Evolutionary conservation across 2,113 vertebrate species (phyloP).

Genomic region (Hyla sarda): DNA sequence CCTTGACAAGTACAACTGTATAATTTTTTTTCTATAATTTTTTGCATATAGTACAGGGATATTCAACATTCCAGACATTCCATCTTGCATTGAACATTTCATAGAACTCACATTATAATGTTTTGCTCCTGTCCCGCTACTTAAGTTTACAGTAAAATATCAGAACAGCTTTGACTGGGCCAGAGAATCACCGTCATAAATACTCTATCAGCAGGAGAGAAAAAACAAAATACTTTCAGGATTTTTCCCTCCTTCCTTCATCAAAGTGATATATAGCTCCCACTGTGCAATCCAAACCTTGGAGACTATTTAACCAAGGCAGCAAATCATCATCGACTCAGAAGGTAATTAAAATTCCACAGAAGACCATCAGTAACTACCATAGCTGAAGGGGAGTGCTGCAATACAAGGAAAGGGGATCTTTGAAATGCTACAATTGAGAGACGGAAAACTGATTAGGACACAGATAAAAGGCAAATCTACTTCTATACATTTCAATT

Average conservation of each 20-base stretch:
- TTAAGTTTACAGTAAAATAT: slow-evolving; percentile 35
- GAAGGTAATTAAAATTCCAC: slow-evolving; percentile 61
- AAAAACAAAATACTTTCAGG: slow-evolving; percentile 40
- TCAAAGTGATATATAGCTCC: slow-evolving; percentile 43
- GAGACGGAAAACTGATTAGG: slow-evolving; percentile 18
- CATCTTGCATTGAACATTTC: neutral
- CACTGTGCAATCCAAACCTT: neutral
- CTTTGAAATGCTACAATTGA: slow-evolving; percentile 31
- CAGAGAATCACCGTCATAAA: slow-evolving; percentile 45
- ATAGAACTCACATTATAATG: neutral
- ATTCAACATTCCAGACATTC: neutral
- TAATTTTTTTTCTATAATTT: neutral
- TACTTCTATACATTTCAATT: neutral
- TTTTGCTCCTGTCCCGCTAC: slow-evolving; percentile 56
- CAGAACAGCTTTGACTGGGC: slow-evolving; percentile 44
- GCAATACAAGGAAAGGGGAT: slow-evolving; percentile 38
- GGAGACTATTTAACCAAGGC: slow-evolving; percentile 52
- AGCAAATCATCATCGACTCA: slow-evolving; percentile 51
- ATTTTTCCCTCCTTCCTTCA: slow-evolving; percentile 45
- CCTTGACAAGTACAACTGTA: neutral
- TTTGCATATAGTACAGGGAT: neutral
- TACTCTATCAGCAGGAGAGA: slow-evolving; percentile 35
- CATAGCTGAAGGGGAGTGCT: slow-evolving; percentile 13
- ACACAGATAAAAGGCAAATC: slow-evolving; percentile 15
- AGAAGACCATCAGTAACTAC: slow-evolving; percentile 34